Base-by-base conservation (phyloP, 2,797 vertebrate species). In the Apodemus agrarius region DNA sequence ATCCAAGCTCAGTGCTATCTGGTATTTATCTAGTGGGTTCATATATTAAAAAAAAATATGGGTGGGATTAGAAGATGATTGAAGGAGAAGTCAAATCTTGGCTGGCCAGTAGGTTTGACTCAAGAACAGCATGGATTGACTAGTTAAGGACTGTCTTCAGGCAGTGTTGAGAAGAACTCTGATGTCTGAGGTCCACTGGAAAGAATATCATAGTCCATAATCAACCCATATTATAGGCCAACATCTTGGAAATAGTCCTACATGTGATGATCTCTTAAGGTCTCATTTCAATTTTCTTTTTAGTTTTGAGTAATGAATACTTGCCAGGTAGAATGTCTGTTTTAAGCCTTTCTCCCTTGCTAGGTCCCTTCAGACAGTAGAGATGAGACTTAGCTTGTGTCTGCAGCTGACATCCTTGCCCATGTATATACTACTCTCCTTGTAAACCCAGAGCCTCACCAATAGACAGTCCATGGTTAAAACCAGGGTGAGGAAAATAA, bases 141-240 rank as follows among this genome's bases (percentile, higher is more conserved):
- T 91, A 89, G 57, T 29, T 75, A 82, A 89, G 52, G 7, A 67
- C 52, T 89, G 80, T 75, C 85, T 74, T 54, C 79, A 89, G 49
- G 40, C 29, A 1, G 4, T 29, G 40, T 81, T 84, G 65, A 93
- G 54, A 76, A 94, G 49, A n/a, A 84, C 78, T 91, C 95, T 89
- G 59, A 96, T 46, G 46, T 87, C 75, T 96, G 87, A 90, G 26
- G 74, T 93, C 94, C 75, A 82, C 4, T 89, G 80, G 34, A 89
- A 97, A 95, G 29, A 94, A 86, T 76, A n/a, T n/a, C n/a, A 88
- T 43, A 80, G 61, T 26, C 34, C 57, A 79, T 84, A 49, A 96
- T 67, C 87, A 90, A 40, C n/a, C 40, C 83, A 85, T 84, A 29
- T 74, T 89, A 14, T 59, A 49, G 74, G 67, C 88, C 85, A 95